phyloP scores from a whole-genome alignment of 1,140 invertebrate species.

The Piezodorus guildinii region DNA sequence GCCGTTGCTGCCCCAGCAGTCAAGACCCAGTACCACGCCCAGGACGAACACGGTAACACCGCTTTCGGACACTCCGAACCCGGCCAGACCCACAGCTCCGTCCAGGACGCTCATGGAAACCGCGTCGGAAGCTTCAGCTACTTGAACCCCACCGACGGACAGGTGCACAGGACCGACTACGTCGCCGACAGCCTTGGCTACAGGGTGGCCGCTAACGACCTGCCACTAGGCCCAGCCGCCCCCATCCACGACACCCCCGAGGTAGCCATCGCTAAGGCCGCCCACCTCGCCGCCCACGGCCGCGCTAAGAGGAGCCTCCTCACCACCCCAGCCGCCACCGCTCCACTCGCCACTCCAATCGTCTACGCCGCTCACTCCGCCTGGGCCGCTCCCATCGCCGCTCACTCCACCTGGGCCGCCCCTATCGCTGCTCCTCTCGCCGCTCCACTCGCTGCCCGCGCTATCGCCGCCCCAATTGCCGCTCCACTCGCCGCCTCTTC shows the following conservation, averaged over 20 bases:
- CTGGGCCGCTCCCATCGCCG: background rate
- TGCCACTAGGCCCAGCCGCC: slow-evolving; percentile 31
- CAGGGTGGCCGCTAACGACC: slow-evolving; percentile 40
- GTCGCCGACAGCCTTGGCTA: slow-evolving; percentile 40
- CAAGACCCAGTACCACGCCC: slow-evolving; percentile 42
- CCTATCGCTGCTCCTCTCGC: slow-evolving; percentile 19
- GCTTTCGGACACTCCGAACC: slow-evolving; percentile 43
- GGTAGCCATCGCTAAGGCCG: slow-evolving; percentile 28
- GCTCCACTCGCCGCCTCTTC: slow-evolving; percentile 19
- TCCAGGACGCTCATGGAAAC: slow-evolving; percentile 35
- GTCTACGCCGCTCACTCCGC: slow-evolving; percentile 33
- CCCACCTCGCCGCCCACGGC: slow-evolving; percentile 26
- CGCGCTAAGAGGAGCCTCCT: slow-evolving; percentile 31
- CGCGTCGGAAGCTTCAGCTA: slow-evolving; percentile 44
- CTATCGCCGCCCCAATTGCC: slow-evolving; percentile 10
- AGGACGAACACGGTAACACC: slow-evolving; percentile 44
- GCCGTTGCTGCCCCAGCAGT: slow-evolving; percentile 28
- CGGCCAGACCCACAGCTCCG: slow-evolving; percentile 41
- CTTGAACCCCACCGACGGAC: slow-evolving; percentile 39
- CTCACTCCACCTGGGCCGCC: slow-evolving; percentile 15
- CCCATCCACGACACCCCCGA: slow-evolving; percentile 21
- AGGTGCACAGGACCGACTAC: slow-evolving; percentile 41
- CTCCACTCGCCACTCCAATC: slow-evolving; percentile 34
- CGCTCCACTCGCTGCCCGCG: slow-evolving; percentile 33
- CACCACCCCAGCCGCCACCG: slow-evolving; percentile 35